Conservation (phyloP, 2,888 invertebrate genomes). For the Orthosia incerta region DNA sequence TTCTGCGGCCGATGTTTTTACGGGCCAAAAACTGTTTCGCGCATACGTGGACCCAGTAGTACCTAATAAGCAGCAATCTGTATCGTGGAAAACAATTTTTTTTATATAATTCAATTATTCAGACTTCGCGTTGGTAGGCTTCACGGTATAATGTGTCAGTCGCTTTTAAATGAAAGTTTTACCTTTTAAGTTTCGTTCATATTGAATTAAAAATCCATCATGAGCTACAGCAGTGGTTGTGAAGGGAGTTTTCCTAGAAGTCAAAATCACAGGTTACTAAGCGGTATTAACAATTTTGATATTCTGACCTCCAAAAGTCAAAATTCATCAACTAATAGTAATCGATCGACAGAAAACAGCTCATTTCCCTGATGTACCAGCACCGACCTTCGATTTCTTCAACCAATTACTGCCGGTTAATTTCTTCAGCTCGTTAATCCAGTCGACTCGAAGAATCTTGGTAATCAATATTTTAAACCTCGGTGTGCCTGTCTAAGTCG, state of each 20-base stretch:
- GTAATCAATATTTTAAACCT: slow-evolving; percentile 59
- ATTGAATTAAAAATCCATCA: not conserved
- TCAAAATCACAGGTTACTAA: too few species aligned
- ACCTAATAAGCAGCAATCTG: too few species aligned
- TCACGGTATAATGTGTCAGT: too few species aligned
- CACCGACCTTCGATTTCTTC: slow-evolving; percentile 34
- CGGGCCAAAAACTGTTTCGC: not conserved
- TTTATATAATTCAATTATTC: too few species aligned
- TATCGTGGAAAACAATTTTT: too few species aligned
- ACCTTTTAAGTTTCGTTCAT: too few species aligned
- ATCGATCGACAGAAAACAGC: slow-evolving; percentile 23
- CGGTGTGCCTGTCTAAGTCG: slow-evolving; percentile 30
- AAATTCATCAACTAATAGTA: not conserved
- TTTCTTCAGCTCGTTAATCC: slow-evolving; percentile 55
- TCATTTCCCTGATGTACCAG: slow-evolving; percentile 21
- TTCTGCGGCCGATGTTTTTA: slow-evolving; percentile 12
- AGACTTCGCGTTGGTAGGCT: too few species aligned
- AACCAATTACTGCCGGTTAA: slow-evolving; percentile 59
- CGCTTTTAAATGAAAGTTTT: too few species aligned
- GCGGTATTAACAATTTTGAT: not conserved
- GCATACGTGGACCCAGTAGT: not conserved
- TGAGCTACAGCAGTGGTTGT: not conserved
- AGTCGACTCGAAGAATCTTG: slow-evolving; percentile 43
- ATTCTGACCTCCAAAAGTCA: not conserved
- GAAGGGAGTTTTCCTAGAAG: too few species aligned